Evolutionary conservation across 2,797 vertebrate genomes (phyloP).

Genomic region (Pelobates cultripes): DNA sequence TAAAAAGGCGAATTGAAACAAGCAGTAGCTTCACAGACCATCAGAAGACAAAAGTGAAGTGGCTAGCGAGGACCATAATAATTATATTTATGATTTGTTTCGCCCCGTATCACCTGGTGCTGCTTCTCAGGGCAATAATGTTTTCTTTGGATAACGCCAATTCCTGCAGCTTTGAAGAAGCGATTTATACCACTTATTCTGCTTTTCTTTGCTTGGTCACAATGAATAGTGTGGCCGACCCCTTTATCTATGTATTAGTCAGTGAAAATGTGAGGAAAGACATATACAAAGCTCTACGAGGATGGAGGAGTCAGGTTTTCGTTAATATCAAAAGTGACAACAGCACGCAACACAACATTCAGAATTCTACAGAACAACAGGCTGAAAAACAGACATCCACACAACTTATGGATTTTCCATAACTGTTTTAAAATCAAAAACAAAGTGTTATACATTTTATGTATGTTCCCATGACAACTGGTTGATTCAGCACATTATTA

Average conservation of each 20-base stretch:
- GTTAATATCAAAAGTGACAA: constrained; percentile 44
- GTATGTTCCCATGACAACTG: too few relatives aligned
- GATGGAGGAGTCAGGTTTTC: constrained; percentile 56
- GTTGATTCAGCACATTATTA: too few relatives aligned
- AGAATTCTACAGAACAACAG: constrained; percentile 60
- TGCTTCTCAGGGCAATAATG: constrained; percentile 71
- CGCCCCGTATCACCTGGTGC: constrained; percentile 83
- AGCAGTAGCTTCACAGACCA: constrained; percentile 69
- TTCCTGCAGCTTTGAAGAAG: constrained; percentile 64
- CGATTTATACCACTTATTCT: constrained; percentile 74
- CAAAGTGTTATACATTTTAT: too few relatives aligned
- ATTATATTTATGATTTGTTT: constrained; percentile 86
- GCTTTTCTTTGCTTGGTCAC: constrained; percentile 83
- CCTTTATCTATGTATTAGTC: constrained; percentile 84
- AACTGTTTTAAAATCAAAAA: not conserved
- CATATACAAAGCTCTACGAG: constrained; percentile 58
- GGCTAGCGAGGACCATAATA: constrained; percentile 73
- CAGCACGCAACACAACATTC: constrained; percentile 50
- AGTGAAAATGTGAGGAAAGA: constrained; percentile 79
- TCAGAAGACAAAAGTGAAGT: constrained; percentile 78
- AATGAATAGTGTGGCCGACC: constrained; percentile 81
- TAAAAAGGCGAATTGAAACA: constrained; percentile 69
- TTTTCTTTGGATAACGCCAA: constrained; percentile 59
- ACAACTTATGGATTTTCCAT: not conserved
- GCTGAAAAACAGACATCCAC: not conserved